Evolutionary conservation across 2,113 vertebrate genomes (phyloP), one percentile per base, ranked within the genome.

Genomic region (Sisor rabdophorus): DNA sequence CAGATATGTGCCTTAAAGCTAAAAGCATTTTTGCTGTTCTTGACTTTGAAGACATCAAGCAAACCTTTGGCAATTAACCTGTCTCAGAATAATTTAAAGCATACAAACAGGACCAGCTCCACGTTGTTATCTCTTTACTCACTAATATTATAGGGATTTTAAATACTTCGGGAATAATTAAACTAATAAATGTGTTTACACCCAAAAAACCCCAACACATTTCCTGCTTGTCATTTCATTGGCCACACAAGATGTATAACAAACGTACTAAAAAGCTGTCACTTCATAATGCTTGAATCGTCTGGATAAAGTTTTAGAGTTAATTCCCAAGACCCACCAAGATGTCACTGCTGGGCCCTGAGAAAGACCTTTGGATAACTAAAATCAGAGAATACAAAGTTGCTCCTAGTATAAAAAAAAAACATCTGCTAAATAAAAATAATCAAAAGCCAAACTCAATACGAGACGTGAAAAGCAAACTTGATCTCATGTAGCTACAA

Each of bases 281-380:
- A 58, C 55, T 58, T 15, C 11, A 12, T 58, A 13, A 24, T 4
- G 55, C 22, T 13, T 24, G 15, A 58, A 58, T 24, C 2, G 16
- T 58, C 11, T 58, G 22, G 28, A 28, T 28, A 59, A n/a, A n/a
- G n/a, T n/a, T n/a, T n/a, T n/a, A n/a, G n/a, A n/a, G n/a, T n/a
- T n/a, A n/a, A 6, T 10, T 9, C 1, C 1, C 4, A 4, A 10
- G 5, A 9, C 1, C 40, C 9, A 10, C 5, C 9, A 10, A 10
- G 40, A 4, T 10, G 5, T 9, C 40, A 1, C n/a, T n/a, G n/a
- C n/a, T n/a, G 40, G 9, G 4, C 9, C 40, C 9, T 44, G 40
- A 36, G 32, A 2, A 36, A 36, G 32, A 6, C 32, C 32, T 6
- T 36, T n/a, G n/a, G n/a, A n/a, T n/a, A 44, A 44, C 40, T 44